Conservation (phyloP, 2,113 vertebrate genomes). For the Galemys pyrenaicus region DNA sequence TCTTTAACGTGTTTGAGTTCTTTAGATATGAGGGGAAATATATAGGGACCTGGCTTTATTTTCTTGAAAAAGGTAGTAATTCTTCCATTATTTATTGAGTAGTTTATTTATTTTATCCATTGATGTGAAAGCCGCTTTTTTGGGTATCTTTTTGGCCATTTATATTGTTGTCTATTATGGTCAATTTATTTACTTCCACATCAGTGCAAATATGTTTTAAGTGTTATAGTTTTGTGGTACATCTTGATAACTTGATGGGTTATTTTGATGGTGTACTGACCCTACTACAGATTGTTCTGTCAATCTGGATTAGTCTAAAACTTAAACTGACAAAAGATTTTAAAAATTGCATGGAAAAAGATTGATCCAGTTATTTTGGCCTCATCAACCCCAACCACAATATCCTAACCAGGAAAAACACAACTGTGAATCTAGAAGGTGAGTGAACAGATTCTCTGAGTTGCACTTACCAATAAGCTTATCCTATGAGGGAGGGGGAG, state of each 20-base stretch:
- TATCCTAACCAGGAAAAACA: not conserved
- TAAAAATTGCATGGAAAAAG: not conserved
- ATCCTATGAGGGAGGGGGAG: not conserved
- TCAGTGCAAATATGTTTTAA: not conserved
- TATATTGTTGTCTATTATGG: not conserved
- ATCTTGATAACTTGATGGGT: not conserved
- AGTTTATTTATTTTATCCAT: not conserved
- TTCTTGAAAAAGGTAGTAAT: not conserved
- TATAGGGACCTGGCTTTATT: not conserved
- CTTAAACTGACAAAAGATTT: not conserved
- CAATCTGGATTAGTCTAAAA: constrained; percentile 1
- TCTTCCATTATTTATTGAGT: not conserved
- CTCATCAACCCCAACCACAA: not conserved
- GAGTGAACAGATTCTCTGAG: not conserved
- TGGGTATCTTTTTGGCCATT: not conserved
- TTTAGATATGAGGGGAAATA: not conserved
- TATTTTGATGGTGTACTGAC: not conserved
- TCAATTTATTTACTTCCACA: not conserved
- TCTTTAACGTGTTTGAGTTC: not conserved
- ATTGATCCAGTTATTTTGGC: not conserved
- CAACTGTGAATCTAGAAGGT: not conserved
- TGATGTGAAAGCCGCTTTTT: constrained; percentile 1
- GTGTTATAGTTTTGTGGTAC: not conserved
- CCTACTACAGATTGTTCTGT: not conserved
- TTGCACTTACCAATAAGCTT: not conserved